A percentile compares a stretch with the other conserved stretches of the same genome.
These are phyloP conservation scores for Proales similis DNA, from an alignment of 1,140 invertebrate species.

Conservation along the genomic window DNA sequence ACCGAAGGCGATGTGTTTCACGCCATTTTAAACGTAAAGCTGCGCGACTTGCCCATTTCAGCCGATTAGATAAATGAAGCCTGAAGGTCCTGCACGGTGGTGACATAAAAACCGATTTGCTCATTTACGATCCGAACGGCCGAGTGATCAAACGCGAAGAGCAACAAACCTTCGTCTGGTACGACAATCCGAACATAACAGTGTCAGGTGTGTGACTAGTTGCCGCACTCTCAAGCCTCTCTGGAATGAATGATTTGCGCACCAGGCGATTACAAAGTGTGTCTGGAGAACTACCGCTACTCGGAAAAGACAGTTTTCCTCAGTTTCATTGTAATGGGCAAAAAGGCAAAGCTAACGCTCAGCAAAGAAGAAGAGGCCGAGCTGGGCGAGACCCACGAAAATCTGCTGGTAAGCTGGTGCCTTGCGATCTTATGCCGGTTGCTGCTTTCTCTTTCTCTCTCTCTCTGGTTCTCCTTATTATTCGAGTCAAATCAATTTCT, in stretches of 20 bases:
- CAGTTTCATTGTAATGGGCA: too few species aligned
- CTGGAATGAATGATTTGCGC: background rate
- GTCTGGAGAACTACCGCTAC: background rate
- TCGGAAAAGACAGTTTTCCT: constrained; percentile 26
- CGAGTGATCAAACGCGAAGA: constrained; percentile 2
- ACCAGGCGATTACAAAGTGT: constrained; percentile 28
- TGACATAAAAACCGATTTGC: constrained; percentile 13
- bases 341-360: too few species aligned
- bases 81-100: background rate
- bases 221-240: background rate
- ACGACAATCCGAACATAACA: constrained; percentile 16
- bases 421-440: too few species aligned
- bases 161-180: constrained; percentile 16
- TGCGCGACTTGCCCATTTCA: background rate
- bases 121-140: constrained; percentile 16
- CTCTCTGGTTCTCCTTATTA: too few species aligned
- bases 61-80: background rate
- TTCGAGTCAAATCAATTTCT: too few species aligned
- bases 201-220: background rate
- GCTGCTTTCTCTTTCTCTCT: too few species aligned
- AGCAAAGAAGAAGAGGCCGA: too few species aligned
- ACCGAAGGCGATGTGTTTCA: constrained; percentile 8
- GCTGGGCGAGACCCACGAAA: too few species aligned
- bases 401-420: too few species aligned
- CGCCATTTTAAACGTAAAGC: constrained; percentile 6